Conservation (phyloP, 2,113 vertebrate species). For the Jacana jacana region DNA sequence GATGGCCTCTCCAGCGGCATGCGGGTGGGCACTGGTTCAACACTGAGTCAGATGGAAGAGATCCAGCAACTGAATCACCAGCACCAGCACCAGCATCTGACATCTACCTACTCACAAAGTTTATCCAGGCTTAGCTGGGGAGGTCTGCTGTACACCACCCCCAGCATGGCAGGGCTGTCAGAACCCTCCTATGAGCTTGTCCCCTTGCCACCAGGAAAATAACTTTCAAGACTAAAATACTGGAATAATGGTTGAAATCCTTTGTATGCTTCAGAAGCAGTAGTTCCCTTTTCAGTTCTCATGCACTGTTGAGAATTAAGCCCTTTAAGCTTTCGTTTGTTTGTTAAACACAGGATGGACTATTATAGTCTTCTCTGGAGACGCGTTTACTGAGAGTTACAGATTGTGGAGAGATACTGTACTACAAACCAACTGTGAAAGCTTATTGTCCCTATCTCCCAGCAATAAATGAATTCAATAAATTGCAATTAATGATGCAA, state of each 20-base stretch:
- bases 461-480: slow-evolving; percentile 17
- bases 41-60: not conserved
- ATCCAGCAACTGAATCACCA: not conserved
- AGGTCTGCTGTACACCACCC: not conserved
- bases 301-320: not conserved
- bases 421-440: not conserved
- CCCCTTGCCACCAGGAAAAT: rapidly evolving
- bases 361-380: not conserved
- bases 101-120: not conserved
- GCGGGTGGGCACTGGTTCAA: not conserved
- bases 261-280: not conserved
- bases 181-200: not conserved
- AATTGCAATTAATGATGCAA: slow-evolving; percentile 29
- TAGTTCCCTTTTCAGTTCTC: not conserved
- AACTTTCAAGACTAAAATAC: not conserved
- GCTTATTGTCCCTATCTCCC: not conserved
- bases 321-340: not conserved
- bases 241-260: not conserved
- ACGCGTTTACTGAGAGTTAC: not conserved
- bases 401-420: not conserved
- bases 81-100: not conserved
- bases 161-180: not conserved
- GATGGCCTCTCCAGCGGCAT: not conserved
- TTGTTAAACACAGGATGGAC: not conserved
- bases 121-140: not conserved